Percentiles rank a stretch among this genome's conserved stretches.
Evolutionary conservation across 53 echinoderm and acorn worm species (phyloP).

Genomic region (Paracentrotus lividus): DNA sequence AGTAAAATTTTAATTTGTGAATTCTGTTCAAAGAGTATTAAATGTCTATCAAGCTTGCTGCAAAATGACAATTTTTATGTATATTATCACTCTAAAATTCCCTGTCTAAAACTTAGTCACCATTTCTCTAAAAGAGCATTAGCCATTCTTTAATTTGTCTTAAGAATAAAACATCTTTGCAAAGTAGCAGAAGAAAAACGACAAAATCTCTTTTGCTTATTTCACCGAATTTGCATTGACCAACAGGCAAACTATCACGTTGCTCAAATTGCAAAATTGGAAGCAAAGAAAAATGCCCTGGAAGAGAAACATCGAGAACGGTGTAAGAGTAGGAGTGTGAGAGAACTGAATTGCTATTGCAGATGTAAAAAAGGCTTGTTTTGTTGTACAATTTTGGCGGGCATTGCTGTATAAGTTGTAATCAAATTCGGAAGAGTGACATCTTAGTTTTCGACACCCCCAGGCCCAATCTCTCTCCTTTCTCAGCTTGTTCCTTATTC

Average conservation of each 20-base stretch:
- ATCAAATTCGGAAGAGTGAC: constrained; percentile 50
- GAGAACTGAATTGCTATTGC: constrained; percentile 47
- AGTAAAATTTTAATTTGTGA: neutral
- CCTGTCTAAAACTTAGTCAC: too few species aligned
- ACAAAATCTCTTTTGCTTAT: neutral
- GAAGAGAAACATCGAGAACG: constrained; percentile 11
- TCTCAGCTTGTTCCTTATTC: neutral
- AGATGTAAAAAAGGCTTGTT: constrained; percentile 60
- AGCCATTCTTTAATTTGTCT: constrained; percentile 5
- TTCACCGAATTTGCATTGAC: constrained; percentile 23
- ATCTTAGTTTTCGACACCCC: constrained; percentile 55
- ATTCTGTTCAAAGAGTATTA: too few species aligned
- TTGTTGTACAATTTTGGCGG: constrained; percentile 56
- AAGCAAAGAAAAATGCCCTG: constrained; percentile 31
- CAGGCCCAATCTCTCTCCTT: constrained; percentile 50
- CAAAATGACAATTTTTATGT: neutral
- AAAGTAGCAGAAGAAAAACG: neutral
- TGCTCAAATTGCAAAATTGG: constrained; percentile 52
- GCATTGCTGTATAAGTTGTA: constrained; percentile 37
- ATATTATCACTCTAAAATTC: neutral
- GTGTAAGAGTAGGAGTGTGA: constrained; percentile 62
- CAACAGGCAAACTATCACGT: constrained; percentile 52
- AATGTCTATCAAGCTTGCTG: neutral
- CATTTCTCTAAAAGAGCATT: too few species aligned
- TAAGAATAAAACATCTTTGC: neutral